These are phyloP conservation scores for Alosa sapidissima DNA, from an alignment of 2,797 vertebrate species.

Conservation along the genomic window DNA sequence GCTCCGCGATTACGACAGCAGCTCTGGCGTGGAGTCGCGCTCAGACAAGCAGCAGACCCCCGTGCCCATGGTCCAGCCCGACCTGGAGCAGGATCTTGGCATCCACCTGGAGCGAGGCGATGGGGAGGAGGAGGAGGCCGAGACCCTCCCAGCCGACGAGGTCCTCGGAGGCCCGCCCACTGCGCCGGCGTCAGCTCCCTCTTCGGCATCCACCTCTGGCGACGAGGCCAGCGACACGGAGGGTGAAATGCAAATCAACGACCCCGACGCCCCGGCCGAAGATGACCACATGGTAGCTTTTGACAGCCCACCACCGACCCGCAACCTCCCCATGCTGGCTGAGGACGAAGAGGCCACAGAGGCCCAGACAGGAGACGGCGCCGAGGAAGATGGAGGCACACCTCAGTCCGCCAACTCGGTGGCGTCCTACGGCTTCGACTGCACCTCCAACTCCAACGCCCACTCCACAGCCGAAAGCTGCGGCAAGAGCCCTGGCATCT, in stretches of 20 bases:
- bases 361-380: conserved; percentile 53
- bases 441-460: conserved; percentile 81
- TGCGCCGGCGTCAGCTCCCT: conserved; percentile 74
- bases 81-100: conserved; percentile 82
- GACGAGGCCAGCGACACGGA: conserved; percentile 81
- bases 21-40: conserved; percentile 83
- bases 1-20: conserved; percentile 88
- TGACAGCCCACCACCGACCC: conserved; percentile 63
- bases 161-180: conserved; percentile 78
- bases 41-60: conserved; percentile 79
- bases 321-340: conserved; percentile 66
- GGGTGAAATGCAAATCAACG: conserved; percentile 77
- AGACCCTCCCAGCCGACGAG: conserved; percentile 81
- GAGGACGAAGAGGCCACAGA: conserved; percentile 75
- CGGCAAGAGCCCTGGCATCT: conserved; percentile 79
- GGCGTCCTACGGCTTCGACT: conserved; percentile 80
- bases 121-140: conserved; percentile 81
- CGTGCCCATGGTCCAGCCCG: conserved; percentile 66
- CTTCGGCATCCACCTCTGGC: conserved; percentile 76
- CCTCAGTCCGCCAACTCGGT: conserved; percentile 81
- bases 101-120: conserved; percentile 83
- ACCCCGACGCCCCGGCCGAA: conserved; percentile 61
- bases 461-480: conserved; percentile 82
- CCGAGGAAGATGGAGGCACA: conserved; percentile 77
- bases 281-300: conserved; percentile 58